A percentile compares a stretch with the other conserved stretches of the same genome.
Evolutionary conservation across 2,113 vertebrate species (phyloP).

Genomic region (Stegastes partitus): DNA sequence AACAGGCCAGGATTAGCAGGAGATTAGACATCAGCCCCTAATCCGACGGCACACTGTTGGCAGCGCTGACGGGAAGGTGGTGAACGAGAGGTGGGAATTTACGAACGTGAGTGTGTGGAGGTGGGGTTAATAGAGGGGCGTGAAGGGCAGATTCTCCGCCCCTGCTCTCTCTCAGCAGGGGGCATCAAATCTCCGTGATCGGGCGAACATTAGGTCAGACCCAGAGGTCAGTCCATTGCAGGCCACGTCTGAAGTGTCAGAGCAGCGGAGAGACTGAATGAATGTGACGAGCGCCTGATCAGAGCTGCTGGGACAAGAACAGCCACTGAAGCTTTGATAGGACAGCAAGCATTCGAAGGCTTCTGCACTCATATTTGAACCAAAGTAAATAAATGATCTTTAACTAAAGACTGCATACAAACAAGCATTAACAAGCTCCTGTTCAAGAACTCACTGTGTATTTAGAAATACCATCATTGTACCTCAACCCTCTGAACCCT

Average conservation of each 20-base stretch:
- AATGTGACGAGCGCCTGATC: slow-evolving; percentile 22
- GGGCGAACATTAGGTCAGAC: slow-evolving; percentile 54
- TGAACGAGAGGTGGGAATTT: slow-evolving; percentile 7
- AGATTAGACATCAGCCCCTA: slow-evolving; percentile 73
- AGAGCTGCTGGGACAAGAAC: slow-evolving; percentile 4
- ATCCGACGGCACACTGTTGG: slow-evolving; percentile 46
- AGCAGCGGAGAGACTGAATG: slow-evolving; percentile 38
- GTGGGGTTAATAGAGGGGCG: slow-evolving; percentile 23
- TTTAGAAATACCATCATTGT: too few relatives aligned
- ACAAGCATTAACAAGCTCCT: too few relatives aligned
- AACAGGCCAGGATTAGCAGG: slow-evolving; percentile 67
- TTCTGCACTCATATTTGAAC: too few relatives aligned
- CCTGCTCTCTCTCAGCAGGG: slow-evolving; percentile 53
- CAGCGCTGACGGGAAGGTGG: slow-evolving; percentile 27
- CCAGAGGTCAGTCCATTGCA: slow-evolving; percentile 50
- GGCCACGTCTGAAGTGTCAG: slow-evolving; percentile 54
- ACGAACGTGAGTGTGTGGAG: background rate
- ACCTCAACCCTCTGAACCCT: too few relatives aligned
- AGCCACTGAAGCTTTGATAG: background rate
- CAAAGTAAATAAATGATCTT: too few relatives aligned
- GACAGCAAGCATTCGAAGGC: slow-evolving; percentile 1
- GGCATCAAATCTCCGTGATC: slow-evolving; percentile 45
- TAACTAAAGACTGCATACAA: too few relatives aligned
- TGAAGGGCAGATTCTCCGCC: slow-evolving; percentile 16
- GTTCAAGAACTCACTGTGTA: too few relatives aligned